Base-by-base conservation (phyloP, 2,888 invertebrate species). In the Carcina quercana region DNA sequence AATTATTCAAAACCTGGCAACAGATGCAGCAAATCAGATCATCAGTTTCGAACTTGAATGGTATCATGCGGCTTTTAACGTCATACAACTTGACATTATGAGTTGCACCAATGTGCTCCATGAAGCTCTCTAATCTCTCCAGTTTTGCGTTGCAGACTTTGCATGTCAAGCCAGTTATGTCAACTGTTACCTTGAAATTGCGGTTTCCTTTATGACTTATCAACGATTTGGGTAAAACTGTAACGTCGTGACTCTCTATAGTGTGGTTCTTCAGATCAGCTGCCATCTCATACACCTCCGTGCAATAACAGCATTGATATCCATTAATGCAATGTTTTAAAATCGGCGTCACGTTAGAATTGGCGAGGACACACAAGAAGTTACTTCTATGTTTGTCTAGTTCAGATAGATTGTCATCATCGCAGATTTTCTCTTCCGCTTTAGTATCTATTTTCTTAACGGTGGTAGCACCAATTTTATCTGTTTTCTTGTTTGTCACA, bases 131-230 rank as follows among this genome's bases (percentile, higher is more conserved):
- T 2, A 75, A 61, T 48, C 60, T 57, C 5, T 41, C 29, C 0
- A 64, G 48, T 5, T 30, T 14, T 1, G 63, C 59, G 2, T 59
- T 46, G 37, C 82, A 83, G 3, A 75, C 43, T 34, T 61, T 73
- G 32, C 82, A 83, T 3, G 50, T 42, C 1, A 63, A 41, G 35
- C 75, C 53, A 2, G 75, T 72, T 1, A 78, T 53, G 31, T 83
- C 79, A 1, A 67, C 70, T 63, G 80, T 83, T 1, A 75, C 48
- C 8, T n/a, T n/a, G n/a, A n/a, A n/a, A n/a, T n/a, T n/a, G n/a
- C n/a, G n/a, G n/a, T n/a, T n/a, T n/a, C n/a, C n/a, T n/a, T n/a
- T n/a, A n/a, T n/a, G n/a, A n/a, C n/a, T n/a, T n/a, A n/a, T n/a
- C n/a, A n/a, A n/a, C n/a, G n/a, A n/a, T n/a, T n/a, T n/a, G n/a